Base-by-base conservation (phyloP, 2,888 invertebrate species). In the Leucozona laternaria region DNA sequence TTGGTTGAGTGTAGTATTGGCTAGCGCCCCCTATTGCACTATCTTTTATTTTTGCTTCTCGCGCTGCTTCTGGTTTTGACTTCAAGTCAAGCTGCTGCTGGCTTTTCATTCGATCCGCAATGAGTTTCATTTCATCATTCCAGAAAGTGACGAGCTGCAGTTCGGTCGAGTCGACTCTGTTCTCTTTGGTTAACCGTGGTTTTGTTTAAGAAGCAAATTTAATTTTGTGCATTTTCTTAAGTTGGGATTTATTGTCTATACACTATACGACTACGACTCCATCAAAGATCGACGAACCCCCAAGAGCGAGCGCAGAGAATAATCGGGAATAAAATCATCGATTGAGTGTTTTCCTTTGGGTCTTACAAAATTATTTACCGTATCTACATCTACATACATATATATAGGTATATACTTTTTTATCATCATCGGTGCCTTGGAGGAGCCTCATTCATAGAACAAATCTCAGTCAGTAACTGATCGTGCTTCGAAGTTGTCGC, bases 121-220 rank as follows among this genome's bases (percentile, higher is more conserved):
- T 43, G 45, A 81, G 68, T 78, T 82, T 82, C 82, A 79, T 78
- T 82, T 82, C 82, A 79, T 82, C 82, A 86, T 86, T 86, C 82
- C 86, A 86, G 86, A 86, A 86, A 86, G 86, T 86, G 82, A 82
- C 86, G 86, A 86, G 86, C 82, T 86, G 82, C 86, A 86, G 78
- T 86, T 82, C 86, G 86, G 86, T 86, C 78, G 64, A 75, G n/a
- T n/a, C n/a, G n/a, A n/a, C n/a, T n/a, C 34, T 76, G 86, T 86
- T 86, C 82, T 82, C 75, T 82, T 82, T 86, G 71, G 71, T 70
- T 86, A 73, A 70, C 71, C 86, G 86, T 75, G 75, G 75, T 79
- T 86, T 31, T 28, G 15, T 48, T 48, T 48, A 5, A 53, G 15
- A 53, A 7, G 6, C n/a, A 15, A 22, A 25, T 25, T 68, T 60